Conservation (phyloP, 1,140 invertebrate species). For the Probaryconus sp. region DNA sequence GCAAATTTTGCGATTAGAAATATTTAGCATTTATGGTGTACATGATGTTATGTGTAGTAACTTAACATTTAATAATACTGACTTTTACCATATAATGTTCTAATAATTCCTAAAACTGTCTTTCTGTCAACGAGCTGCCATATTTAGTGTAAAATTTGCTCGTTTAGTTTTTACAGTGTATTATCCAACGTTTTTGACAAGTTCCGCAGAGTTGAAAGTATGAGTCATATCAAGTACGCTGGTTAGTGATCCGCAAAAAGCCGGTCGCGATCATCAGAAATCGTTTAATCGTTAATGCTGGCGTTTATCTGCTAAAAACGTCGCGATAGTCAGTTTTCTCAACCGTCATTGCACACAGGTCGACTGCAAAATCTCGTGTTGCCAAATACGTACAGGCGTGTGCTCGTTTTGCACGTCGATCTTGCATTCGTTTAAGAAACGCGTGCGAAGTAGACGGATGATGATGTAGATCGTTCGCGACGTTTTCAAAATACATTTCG, state of each 20-base stretch:
- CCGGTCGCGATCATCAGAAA: constrained; percentile 16
- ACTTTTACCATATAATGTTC: too few species aligned
- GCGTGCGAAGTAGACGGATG: constrained; percentile 46
- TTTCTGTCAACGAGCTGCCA: too few species aligned
- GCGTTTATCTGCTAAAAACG: constrained; percentile 44
- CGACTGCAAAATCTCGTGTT: constrained; percentile 42
- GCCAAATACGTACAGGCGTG: constrained; percentile 59
- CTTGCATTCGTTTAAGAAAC: constrained; percentile 13
- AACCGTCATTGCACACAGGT: constrained; percentile 49
- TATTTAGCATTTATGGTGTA: too few species aligned
- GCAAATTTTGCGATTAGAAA: too few species aligned
- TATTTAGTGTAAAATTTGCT: too few species aligned
- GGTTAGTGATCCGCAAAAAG: constrained; percentile 27
- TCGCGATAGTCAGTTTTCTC: constrained; percentile 42
- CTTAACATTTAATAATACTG: too few species aligned
- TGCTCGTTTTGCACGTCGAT: constrained; percentile 39
- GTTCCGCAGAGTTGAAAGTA: too few species aligned
- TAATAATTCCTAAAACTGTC: too few species aligned
- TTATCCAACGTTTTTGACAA: too few species aligned
- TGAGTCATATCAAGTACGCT: too few species aligned
- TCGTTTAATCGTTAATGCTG: constrained; percentile 36
- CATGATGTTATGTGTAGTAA: too few species aligned
- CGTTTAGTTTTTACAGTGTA: too few species aligned
- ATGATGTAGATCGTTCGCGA: constrained; percentile 44
- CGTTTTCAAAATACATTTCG: constrained; percentile 36